Evolutionary conservation across 2,888 invertebrate genomes (phyloP).

Genomic region (Empis stercorea): DNA sequence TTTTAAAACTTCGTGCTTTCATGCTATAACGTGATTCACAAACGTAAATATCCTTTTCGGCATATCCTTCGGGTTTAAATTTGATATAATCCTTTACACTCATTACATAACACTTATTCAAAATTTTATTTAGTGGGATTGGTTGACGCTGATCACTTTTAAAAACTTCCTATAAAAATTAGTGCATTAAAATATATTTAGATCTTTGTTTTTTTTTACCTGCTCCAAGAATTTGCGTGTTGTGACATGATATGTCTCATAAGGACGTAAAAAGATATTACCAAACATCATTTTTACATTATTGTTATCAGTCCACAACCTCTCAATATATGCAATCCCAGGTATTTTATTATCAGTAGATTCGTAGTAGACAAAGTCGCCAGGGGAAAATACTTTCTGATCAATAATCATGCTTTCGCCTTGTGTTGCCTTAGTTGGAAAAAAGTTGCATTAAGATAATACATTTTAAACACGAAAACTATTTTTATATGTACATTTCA

Average conservation of each 20-base stretch:
- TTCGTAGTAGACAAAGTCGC: conserved; percentile 87
- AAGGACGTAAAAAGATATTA: conserved; percentile 82
- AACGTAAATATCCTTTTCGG: conserved; percentile 89
- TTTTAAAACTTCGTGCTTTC: conserved; percentile 77
- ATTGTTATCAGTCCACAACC: conserved; percentile 73
- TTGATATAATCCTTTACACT: conserved; percentile 91
- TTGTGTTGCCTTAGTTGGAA: conserved; percentile 20
- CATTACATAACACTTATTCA: conserved; percentile 85
- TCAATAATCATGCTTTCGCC: conserved; percentile 58
- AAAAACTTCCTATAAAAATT: conserved; percentile 60
- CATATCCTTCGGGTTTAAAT: conserved; percentile 70
- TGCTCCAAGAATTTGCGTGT: conserved; percentile 92
- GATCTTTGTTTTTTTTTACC: too few species aligned
- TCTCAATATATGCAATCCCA: conserved; percentile 74
- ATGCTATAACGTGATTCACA: conserved; percentile 93
- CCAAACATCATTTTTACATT: conserved; percentile 82
- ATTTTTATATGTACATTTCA: too few species aligned
- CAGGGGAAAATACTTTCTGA: conserved; percentile 62
- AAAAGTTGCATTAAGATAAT: conserved; percentile 12
- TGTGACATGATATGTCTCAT: conserved; percentile 91
- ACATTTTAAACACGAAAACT: not conserved
- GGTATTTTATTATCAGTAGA: conserved; percentile 44
- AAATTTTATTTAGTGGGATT: conserved; percentile 69
- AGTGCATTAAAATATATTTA: too few species aligned
- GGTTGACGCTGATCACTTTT: conserved; percentile 82